phyloP scores from a whole-genome alignment of 2,797 vertebrate genomes.

The Parotocinclus haroldoi region DNA sequence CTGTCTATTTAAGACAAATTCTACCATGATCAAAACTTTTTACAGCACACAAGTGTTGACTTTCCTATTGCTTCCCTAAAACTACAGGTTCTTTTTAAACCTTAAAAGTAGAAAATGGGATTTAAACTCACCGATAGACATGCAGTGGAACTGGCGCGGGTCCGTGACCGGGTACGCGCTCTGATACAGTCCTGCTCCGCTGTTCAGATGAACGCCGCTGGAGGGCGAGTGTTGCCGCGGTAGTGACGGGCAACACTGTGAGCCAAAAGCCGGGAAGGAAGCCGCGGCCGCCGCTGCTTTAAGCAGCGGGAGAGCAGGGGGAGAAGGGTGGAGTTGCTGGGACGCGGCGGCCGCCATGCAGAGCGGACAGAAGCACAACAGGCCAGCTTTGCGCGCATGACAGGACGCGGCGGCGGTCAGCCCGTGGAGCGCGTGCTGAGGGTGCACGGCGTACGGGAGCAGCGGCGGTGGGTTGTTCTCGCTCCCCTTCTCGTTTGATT shows the following conservation, averaged over 20 bases:
- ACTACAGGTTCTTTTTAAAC: too few relatives aligned
- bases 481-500: slow-evolving; percentile 80
- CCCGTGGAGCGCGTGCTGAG: slow-evolving; percentile 84
- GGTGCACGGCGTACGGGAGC: slow-evolving; percentile 90
- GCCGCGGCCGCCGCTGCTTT: slow-evolving; percentile 89
- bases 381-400: slow-evolving; percentile 91
- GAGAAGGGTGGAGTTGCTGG: slow-evolving; percentile 90
- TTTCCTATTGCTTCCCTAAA: too few relatives aligned
- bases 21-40: too few relatives aligned
- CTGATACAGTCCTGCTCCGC: slow-evolving; percentile 87
- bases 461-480: slow-evolving; percentile 84
- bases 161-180: slow-evolving; percentile 88
- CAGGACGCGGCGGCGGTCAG: slow-evolving; percentile 83
- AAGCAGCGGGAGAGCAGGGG: slow-evolving; percentile 85
- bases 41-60: too few relatives aligned
- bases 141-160: slow-evolving; percentile 95
- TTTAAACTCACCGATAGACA: slow-evolving; percentile 90
- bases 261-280: slow-evolving; percentile 85
- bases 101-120: not conserved
- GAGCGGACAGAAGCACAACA: slow-evolving; percentile 94
- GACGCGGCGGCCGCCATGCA: slow-evolving; percentile 91
- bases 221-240: slow-evolving; percentile 84
- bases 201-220: slow-evolving; percentile 77
- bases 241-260: slow-evolving; percentile 90
- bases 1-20: too few relatives aligned